Evolutionary conservation across 2,888 invertebrate genomes (phyloP), one percentile per base, ranked within the genome.

Genomic region (Dasypolia templi): DNA sequence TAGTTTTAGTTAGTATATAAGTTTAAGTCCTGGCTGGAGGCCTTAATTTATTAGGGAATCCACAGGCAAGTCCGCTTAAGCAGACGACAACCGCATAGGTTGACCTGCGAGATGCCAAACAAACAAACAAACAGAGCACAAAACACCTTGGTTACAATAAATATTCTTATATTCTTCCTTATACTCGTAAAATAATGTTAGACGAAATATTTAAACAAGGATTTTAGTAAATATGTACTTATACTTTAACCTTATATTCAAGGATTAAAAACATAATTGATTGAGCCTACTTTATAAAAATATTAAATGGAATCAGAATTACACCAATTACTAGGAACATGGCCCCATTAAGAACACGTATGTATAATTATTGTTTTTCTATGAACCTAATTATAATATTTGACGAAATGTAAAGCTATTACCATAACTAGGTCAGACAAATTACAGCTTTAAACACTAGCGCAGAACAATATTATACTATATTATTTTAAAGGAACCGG

Each of bases 381-480:
- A 44, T 63, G 71, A 56, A 63, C 55, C 29, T 78, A 51, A 71
- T 71, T 69, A 55, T 53, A 75, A 55, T 51, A 65, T 64, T 72
- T 51, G 29, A 35, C 46, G 17, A 49, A 72, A 78, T 44, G n/a
- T 63, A 17, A 75, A 67, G 32, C 51, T 55, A 42, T 68, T 81
- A 44, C 71, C 44, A 19, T 62, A 68, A 68, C 35, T 53, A 62
- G 82, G 72, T 78, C 65, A 56, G 51, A 46, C 66, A 29, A 82
- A 81, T 73, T 42, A 69, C 42, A 19, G 44, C 19, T 51, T 6
- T 49, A 12, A 61, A 62, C 17, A 55, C 49, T 26, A 42, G 3
- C 49, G 11, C 5, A 44, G 39, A 82, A 67, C 63, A 69, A 64
- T 51, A 42, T 61, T 53, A 22, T 44, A 58, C 29, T 42, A 51